phyloP scores from a whole-genome alignment of 2,888 invertebrate genomes.

The Trissonchulus latispiculum region DNA sequence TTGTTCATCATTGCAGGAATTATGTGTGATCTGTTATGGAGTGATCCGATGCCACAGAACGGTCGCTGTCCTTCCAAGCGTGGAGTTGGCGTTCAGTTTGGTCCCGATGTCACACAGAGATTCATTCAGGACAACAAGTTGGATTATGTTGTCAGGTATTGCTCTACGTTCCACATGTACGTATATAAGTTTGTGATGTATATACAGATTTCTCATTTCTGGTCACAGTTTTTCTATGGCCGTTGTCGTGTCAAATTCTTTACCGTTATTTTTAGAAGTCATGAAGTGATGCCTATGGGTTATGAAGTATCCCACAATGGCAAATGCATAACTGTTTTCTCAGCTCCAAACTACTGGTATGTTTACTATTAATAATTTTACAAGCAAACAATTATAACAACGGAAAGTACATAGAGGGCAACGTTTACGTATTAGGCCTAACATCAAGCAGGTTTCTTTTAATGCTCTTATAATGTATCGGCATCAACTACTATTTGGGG shows the following conservation, averaged over 20 bases:
- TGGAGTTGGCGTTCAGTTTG: slow-evolving; percentile 96
- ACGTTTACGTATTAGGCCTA: too few relatives aligned
- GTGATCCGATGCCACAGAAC: slow-evolving; percentile 80
- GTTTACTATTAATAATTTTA: slow-evolving; percentile 27
- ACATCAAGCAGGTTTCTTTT: too few relatives aligned
- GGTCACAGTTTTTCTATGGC: too few relatives aligned
- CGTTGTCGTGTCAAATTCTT: too few relatives aligned
- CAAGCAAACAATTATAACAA: too few relatives aligned
- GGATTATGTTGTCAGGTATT: slow-evolving; percentile 71
- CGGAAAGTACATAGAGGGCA: too few relatives aligned
- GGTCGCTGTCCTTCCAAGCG: slow-evolving; percentile 88
- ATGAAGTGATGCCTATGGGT: slow-evolving; percentile 92
- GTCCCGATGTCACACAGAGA: slow-evolving; percentile 81
- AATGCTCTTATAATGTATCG: too few relatives aligned
- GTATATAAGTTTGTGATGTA: too few relatives aligned
- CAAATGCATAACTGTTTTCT: slow-evolving; percentile 95
- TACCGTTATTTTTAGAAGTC: slow-evolving; percentile 67
- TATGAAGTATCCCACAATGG: slow-evolving; percentile 90
- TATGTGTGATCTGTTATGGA: slow-evolving; percentile 98
- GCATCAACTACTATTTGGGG: too few relatives aligned
- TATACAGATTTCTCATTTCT: too few relatives aligned
- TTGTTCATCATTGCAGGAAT: slow-evolving; percentile 56
- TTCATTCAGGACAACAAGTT: slow-evolving; percentile 76
- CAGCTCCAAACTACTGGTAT: slow-evolving; percentile 98
- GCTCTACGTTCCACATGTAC: too few relatives aligned